phyloP scores from a whole-genome alignment of 1,140 invertebrate genomes.

The Ceratina japonica region DNA sequence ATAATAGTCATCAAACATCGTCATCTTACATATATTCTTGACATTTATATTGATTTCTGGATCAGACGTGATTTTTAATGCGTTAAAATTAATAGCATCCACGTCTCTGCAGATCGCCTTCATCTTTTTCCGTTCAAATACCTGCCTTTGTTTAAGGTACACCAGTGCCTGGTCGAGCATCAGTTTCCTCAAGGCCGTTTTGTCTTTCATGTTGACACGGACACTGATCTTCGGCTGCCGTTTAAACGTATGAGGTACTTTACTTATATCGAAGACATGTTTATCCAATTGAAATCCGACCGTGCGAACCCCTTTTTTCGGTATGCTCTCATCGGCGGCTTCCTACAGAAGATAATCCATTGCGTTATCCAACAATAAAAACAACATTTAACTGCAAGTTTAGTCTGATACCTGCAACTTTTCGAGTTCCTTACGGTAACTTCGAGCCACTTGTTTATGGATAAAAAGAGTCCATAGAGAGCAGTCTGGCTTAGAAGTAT shows the following conservation, averaged over 20 bases:
- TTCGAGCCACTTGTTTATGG: too few species aligned
- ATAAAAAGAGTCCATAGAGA: too few species aligned
- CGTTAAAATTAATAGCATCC: constrained; percentile 52
- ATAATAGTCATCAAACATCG: constrained; percentile 50
- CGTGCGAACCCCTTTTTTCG: too few species aligned
- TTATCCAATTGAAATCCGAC: too few species aligned
- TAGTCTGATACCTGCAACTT: constrained; percentile 37
- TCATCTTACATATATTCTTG: constrained; percentile 51
- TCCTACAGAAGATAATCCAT: constrained; percentile 25
- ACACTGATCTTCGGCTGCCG: too few species aligned
- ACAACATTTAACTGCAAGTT: too few species aligned
- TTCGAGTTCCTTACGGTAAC: too few species aligned
- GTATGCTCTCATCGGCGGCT: too few species aligned
- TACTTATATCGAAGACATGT: too few species aligned
- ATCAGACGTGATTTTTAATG: constrained; percentile 59
- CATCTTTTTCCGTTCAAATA: constrained; percentile 26
- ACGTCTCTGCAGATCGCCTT: constrained; percentile 23
- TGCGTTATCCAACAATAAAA: too few species aligned
- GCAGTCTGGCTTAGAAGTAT: too few species aligned
- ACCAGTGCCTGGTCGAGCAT: constrained; percentile 32
- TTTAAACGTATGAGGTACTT: too few species aligned
- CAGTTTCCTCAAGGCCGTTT: constrained; percentile 42
- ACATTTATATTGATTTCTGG: constrained; percentile 47
- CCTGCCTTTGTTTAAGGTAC: constrained; percentile 2
- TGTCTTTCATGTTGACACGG: constrained; percentile 43